These are phyloP conservation scores for Syngnathoides biaculeatus DNA, from an alignment of 2,113 vertebrate species.

Conservation along the genomic window DNA sequence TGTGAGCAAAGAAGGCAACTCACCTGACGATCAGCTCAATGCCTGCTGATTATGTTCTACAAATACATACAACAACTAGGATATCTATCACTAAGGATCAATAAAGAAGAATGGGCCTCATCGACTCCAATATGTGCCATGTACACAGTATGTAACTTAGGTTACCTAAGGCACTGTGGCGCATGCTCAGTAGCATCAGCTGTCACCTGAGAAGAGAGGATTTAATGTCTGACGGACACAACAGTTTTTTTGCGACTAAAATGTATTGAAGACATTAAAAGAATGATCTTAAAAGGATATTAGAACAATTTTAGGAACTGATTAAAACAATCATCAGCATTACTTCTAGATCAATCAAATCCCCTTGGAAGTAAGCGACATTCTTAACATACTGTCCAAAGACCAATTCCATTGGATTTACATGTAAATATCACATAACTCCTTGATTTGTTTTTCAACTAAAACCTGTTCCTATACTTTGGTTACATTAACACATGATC, in stretches of 20 bases:
- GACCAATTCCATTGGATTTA: not conserved
- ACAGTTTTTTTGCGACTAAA: not conserved
- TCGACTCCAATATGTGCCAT: slow-evolving; percentile 1
- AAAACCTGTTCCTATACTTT: not conserved
- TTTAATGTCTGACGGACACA: not conserved
- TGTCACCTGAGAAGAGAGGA: slow-evolving; percentile 63
- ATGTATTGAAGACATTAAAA: not conserved
- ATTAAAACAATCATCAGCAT: not conserved
- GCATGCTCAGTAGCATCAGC: slow-evolving; percentile 54
- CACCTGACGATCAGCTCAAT: slow-evolving; percentile 24
- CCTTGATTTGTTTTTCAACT: not conserved
- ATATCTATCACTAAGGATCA: not conserved
- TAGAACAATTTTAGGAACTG: not conserved
- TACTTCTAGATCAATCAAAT: not conserved
- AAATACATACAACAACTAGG: slow-evolving; percentile 2
- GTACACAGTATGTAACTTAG: slow-evolving; percentile 18
- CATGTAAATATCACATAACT: not conserved
- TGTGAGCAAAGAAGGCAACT: not conserved
- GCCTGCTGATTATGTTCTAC: not conserved
- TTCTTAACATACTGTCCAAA: not conserved
- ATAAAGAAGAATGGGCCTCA: not conserved
- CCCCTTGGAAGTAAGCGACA: not conserved
- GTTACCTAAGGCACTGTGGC: slow-evolving; percentile 48
- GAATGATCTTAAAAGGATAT: not conserved
- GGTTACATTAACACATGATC: slow-evolving; percentile 33